Base-by-base conservation (phyloP, 2,797 vertebrate species). In the Leuciscus waleckii region DNA sequence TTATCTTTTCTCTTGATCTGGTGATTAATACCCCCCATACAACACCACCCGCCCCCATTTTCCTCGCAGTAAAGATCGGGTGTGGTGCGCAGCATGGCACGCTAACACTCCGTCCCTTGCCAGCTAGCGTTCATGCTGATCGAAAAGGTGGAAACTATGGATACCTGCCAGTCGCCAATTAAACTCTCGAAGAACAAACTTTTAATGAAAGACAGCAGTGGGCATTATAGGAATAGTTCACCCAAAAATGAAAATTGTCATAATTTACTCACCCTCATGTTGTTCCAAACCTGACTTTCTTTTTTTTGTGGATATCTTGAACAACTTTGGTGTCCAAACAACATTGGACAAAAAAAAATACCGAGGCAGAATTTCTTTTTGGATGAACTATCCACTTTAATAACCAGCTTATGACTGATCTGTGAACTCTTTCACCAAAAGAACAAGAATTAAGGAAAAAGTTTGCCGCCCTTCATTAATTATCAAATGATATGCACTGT, bases 11-110 rank as follows among this genome's bases (percentile, higher is more conserved):
- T 92, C 92, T 92, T 94, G 90, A 94, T 93, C 93, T 90, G 87
- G 94, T 96, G 94, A 95, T 95, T 95, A 95, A 95, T 94, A 89
- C 90, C 90, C 86, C 90, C 90, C 91, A 51, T 70, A 86, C 87
- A 87, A 71, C 71, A 54, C 54, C 82, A 32, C 87, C 84, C 78
- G 14, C 85, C 87, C 81, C 82, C 89, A 43, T 83, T 73, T 79
- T 87, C 82, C 79, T 82, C 70, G 46, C 37, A 71, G 85, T 67
- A 83, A 83, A 77, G 85, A 73, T 63, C 88, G 89, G 93, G 93
- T 10, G 93, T 90, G 92, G 91, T 81, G 84, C 46, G 0, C 51
- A 87, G 85, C 86, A 83, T 91, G 92, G 92, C 93, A 94, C 46
- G 92, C 90, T 91, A 93, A 83, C 76, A 87, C 61, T 63, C 26